Evolutionary conservation across 1,140 invertebrate species (phyloP).

Genomic region (Mercenaria mercenaria): DNA sequence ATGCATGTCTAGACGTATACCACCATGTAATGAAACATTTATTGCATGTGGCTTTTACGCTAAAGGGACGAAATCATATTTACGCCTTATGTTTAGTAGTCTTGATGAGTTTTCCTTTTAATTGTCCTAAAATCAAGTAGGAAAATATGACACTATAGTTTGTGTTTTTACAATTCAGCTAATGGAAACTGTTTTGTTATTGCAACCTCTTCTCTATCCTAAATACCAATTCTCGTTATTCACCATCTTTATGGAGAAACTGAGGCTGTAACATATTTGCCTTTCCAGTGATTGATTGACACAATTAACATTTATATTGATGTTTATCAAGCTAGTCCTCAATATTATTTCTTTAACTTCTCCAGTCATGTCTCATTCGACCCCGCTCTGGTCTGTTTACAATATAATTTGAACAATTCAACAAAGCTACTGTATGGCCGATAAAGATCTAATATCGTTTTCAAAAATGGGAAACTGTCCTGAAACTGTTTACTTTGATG

Average conservation of each 20-base stretch:
- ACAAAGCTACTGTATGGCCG: constrained; percentile 18
- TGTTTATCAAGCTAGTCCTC: constrained; percentile 10
- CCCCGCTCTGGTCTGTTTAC: constrained; percentile 28
- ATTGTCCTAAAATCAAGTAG: too few species aligned
- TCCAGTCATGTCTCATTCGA: background rate
- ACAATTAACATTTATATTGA: constrained; percentile 45
- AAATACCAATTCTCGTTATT: background rate
- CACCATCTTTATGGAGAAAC: background rate
- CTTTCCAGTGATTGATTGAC: background rate
- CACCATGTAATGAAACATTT: too few species aligned
- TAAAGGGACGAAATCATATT: too few species aligned
- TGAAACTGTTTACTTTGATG: constrained; percentile 36
- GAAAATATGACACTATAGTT: too few species aligned
- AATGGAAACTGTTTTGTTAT: background rate
- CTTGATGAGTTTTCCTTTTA: too few species aligned
- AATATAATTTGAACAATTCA: constrained; percentile 52
- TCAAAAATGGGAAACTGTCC: constrained; percentile 39
- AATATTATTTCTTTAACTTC: constrained; percentile 30
- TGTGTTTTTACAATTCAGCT: too few species aligned
- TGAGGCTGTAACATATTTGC: constrained; percentile 7
- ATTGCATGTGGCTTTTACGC: too few species aligned
- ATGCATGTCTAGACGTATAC: too few species aligned
- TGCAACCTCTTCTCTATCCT: background rate
- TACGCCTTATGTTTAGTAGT: too few species aligned
- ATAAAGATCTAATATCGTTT: constrained; percentile 62